Conservation (phyloP, 2,888 invertebrate species). For the Yponomeuta sedellus region DNA sequence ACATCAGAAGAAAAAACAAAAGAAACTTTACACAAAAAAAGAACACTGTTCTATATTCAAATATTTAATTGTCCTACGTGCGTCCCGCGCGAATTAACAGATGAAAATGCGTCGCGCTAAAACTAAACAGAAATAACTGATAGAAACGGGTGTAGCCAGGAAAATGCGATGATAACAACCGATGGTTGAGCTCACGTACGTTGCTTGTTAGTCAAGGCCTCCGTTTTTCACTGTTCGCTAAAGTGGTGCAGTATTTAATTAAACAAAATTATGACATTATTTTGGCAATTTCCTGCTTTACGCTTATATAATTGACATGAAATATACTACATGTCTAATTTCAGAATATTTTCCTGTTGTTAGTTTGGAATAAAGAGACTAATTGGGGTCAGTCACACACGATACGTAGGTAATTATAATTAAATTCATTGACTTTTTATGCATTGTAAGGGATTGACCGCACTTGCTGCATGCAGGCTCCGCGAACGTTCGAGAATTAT, state of each 20-base stretch:
- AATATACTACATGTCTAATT: not conserved
- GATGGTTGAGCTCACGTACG: not conserved
- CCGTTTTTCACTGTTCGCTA: not conserved
- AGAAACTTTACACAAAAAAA: not conserved
- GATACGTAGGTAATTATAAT: not conserved
- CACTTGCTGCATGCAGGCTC: no score
- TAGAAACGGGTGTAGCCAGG: slow-evolving; percentile 49
- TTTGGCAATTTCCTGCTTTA: no score
- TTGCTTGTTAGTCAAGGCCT: not conserved
- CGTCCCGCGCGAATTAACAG: slow-evolving; percentile 52
- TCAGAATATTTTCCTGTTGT: not conserved
- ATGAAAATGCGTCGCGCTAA: slow-evolving; percentile 62
- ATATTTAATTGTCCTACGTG: slow-evolving; percentile 34
- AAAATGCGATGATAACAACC: slow-evolving; percentile 34
- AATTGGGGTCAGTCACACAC: not conserved
- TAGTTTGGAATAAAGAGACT: not conserved
- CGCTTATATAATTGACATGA: no score
- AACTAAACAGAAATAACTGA: slow-evolving; percentile 33
- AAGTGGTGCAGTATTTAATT: not conserved
- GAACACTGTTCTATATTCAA: not conserved
- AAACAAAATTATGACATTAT: not conserved
- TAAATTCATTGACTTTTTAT: not conserved
- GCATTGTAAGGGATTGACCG: not conserved
- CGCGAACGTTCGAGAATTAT: no score
- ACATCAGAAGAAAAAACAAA: not conserved